Evolutionary conservation across 2,113 vertebrate genomes (phyloP).

Genomic region (Neomonachus schauinslandi): DNA sequence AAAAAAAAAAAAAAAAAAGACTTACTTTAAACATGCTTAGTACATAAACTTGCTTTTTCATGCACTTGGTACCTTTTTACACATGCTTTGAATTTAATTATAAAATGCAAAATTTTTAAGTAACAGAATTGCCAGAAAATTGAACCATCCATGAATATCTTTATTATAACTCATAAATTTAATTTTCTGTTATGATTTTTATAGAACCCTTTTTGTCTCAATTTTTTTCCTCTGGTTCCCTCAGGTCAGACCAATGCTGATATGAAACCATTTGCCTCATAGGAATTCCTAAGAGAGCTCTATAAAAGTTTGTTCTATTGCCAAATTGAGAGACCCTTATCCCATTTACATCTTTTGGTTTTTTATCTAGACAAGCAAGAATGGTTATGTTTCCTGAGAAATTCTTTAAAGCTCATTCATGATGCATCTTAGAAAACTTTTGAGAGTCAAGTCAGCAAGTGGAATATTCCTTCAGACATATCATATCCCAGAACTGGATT

Average conservation of each 20-base stretch:
- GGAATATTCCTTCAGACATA: conserved; percentile 2
- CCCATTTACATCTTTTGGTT: background rate
- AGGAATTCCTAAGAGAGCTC: background rate
- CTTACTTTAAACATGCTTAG: background rate
- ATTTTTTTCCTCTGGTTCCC: background rate
- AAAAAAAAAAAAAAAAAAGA: background rate
- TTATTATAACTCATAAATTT: background rate
- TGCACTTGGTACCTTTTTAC: background rate
- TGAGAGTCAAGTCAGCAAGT: background rate
- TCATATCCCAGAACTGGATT: background rate
- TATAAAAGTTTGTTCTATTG: background rate
- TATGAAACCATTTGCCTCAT: background rate
- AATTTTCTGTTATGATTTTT: background rate
- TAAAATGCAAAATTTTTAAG: background rate
- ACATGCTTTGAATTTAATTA: conserved; percentile 12
- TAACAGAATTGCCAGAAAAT: background rate
- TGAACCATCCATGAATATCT: background rate
- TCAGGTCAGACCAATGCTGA: background rate
- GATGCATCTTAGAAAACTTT: background rate
- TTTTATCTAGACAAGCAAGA: conserved; percentile 47
- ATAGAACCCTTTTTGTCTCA: background rate
- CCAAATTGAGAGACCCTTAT: background rate
- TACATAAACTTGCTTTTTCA: conserved; percentile 11
- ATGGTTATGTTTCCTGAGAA: conserved; percentile 38
- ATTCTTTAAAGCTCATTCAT: conserved; percentile 17